Conservation (phyloP, 1,140 invertebrate genomes). For the Agrilus planipennis region DNA sequence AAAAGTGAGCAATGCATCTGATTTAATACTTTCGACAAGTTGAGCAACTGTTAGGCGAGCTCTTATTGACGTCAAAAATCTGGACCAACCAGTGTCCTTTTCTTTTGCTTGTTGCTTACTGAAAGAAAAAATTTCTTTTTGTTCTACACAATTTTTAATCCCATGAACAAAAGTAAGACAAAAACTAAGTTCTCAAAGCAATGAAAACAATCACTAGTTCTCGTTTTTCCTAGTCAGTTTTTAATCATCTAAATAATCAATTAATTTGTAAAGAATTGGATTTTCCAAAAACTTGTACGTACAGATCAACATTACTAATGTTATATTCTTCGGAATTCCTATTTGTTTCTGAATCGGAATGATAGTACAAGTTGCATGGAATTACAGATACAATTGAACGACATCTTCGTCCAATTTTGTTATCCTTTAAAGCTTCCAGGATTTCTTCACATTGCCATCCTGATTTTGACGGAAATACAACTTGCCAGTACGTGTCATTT, state of each 20-base stretch:
- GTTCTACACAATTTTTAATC: background rate
- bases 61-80: constrained; percentile 45
- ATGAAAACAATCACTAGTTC: background rate
- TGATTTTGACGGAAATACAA: constrained; percentile 33
- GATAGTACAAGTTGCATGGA: constrained; percentile 35
- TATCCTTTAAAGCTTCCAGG: constrained; percentile 30
- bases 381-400: constrained; percentile 34
- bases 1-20: constrained; percentile 57
- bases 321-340: constrained; percentile 9
- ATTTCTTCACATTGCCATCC: constrained; percentile 32
- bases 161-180: background rate
- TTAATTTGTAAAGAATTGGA: background rate
- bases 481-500: constrained; percentile 28
- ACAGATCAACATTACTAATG: constrained; percentile 11
- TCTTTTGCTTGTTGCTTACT: constrained; percentile 21
- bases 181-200: background rate
- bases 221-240: background rate
- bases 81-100: constrained; percentile 40
- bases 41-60: constrained; percentile 57
- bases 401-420: constrained; percentile 29
- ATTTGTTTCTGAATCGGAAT: constrained; percentile 7
- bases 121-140: constrained; percentile 5
- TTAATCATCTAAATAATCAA: background rate
- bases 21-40: constrained; percentile 51
- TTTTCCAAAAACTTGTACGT: constrained; percentile 4